Evolutionary conservation across 1,140 invertebrate species (phyloP).

Genomic region (Drosophila sulfurigaster): DNA sequence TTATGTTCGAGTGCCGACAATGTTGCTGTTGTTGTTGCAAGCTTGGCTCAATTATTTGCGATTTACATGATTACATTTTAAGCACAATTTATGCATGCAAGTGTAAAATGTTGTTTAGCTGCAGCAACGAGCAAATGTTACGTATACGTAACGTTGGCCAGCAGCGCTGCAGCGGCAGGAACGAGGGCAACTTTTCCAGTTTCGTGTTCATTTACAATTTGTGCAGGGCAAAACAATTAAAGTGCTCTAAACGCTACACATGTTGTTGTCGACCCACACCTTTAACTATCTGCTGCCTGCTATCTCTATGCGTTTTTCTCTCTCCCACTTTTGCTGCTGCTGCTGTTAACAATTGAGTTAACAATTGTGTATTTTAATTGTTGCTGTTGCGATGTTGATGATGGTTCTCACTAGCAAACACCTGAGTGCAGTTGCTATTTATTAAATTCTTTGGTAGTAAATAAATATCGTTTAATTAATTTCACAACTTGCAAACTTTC

Average conservation of each 20-base stretch:
- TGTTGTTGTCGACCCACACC: constrained; percentile 13
- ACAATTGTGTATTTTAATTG: constrained; percentile 66
- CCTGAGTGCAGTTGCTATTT: constrained; percentile 12
- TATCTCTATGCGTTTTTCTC: neutral
- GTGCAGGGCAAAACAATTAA: constrained; percentile 75
- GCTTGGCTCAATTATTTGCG: constrained; percentile 70
- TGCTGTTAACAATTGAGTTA: constrained; percentile 76
- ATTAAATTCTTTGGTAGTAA: constrained; percentile 68
- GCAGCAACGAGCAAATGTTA: constrained; percentile 41
- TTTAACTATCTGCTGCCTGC: neutral
- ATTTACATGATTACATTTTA: constrained; percentile 76
- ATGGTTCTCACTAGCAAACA: neutral
- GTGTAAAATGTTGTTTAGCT: constrained; percentile 58
- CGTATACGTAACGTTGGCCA: constrained; percentile 53
- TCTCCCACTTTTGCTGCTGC: neutral
- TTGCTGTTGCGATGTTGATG: constrained; percentile 19
- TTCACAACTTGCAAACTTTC: constrained; percentile 56
- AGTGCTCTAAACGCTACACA: constrained; percentile 60
- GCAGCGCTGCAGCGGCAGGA: constrained; percentile 15
- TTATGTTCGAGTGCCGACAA: constrained; percentile 23
- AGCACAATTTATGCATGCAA: constrained; percentile 71
- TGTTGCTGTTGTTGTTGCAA: constrained; percentile 20
- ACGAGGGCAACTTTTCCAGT: constrained; percentile 64
- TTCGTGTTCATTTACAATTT: constrained; percentile 82
- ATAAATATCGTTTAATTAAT: constrained; percentile 82